Base-by-base conservation (phyloP, 1,140 invertebrate genomes). In the Macrocentrus cingulum region DNA sequence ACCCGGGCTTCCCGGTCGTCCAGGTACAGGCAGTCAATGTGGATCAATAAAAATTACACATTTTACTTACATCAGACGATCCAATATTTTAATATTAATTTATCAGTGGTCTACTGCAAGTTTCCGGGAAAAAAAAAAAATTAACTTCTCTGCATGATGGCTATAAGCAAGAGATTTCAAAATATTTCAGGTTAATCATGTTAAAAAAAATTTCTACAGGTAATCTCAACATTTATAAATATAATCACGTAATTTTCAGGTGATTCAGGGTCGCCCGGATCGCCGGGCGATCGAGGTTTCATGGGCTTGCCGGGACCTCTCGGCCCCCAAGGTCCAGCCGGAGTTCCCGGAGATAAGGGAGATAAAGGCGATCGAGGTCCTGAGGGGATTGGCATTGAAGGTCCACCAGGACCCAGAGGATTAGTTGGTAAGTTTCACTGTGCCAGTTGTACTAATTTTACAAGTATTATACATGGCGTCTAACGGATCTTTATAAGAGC, bases 301-400 rank as follows among this genome's bases (percentile, higher is more conserved):
- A 80, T 84, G 2, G 89, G 89, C 13, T 76, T 86, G 46, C 80
- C 83, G 0, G 87, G 87, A 15, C 78, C 83, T 8, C 72, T 80
- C 18, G 87, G 87, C 2, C 72, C 77, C 11, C 72, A 79, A 6
- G 88, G 89, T 18, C 75, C 72, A 9, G 69, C 76, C 7, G 89
- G 89, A 5, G 63, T 67, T 6, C 64, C 75, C 39, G 88, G 89
- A 0, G 83, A 85, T 64, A 81, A 84, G 61, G 89, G 89, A 0
- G 88, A 89, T 50, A 89, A 88, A 66, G 89, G 89, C 0, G 88
- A 90, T 5, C 70, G 84, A 69, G 89, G 89, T 1, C 72, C 75
- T 0, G 84, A 89, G 71, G 88, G 88, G 1, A 64, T 87, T 32
- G 87, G 87, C 0, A 60, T 84, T 2, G 88, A 88, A 75, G 89